Evolutionary conservation across 2,888 invertebrate species (phyloP), one percentile per base, ranked within the genome.

Genomic region (Nematopogon swammerdamellus): DNA sequence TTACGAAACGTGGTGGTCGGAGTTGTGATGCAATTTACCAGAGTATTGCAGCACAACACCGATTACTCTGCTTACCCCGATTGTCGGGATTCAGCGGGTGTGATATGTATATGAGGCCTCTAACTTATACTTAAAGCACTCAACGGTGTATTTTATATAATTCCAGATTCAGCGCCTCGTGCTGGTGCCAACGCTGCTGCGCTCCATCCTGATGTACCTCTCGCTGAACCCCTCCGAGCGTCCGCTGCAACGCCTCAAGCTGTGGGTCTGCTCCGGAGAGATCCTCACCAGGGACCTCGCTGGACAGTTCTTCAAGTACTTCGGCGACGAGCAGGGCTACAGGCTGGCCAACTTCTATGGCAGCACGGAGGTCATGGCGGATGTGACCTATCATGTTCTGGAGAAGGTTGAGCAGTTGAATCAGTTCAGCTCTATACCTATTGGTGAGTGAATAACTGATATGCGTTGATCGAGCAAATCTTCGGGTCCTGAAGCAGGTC

Each of bases 211-310:
- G 14, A 84, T 92, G 83, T 92, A 86, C 59, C 69, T 90, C 11
- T 81, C 85, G 25, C 67, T 89, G 47, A 82, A 82, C 48, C 77
- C 83, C 59, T 67, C 80, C n/a, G 72, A 74, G 18, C 75, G 77
- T 53, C 70, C 81, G 3, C 72, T 92, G 19, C 67, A 80, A 51
- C 68, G 72, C 47, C 72, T 94, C 11, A 87, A 84, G 61, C 81
- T 89, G 0, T 94, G 94, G 91, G 82, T 95, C 14, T 92, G 94
- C 60, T 94, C 94, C 1, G 95, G 95, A 1, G 95, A 95, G 66
- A 86, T 88, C 0, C 77, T 95, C 1, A 82, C 87, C 14, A 81
- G 85, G 5, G 81, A 87, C 0, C 67, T 93, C 29, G 89, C 89
- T 0, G 71, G 82, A 42, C 85, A 89, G 58, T 95, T 94, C 74